A percentile compares a stretch with the other conserved stretches of the same genome.
phyloP scores from a whole-genome alignment of 2,797 vertebrate genomes.

The Centropyge bicolor region DNA sequence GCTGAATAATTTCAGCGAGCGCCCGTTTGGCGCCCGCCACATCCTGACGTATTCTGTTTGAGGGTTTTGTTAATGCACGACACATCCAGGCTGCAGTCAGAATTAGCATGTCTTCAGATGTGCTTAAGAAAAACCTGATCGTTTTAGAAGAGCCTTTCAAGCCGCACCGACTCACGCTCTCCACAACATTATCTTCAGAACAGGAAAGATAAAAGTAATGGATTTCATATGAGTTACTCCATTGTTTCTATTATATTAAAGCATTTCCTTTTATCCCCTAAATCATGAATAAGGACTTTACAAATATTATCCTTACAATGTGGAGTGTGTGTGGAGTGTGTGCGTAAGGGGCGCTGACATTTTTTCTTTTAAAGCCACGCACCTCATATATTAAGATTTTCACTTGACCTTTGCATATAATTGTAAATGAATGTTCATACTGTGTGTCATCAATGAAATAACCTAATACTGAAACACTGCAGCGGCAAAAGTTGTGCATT shows the following conservation, averaged over 20 bases:
- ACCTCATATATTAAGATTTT: background rate
- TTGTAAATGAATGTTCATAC: background rate
- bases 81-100: conserved; percentile 49
- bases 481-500: background rate
- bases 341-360: background rate
- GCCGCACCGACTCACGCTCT: conserved; percentile 35
- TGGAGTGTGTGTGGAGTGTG: background rate
- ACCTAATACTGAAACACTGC: background rate
- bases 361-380: background rate
- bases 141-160: conserved; percentile 62
- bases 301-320: background rate
- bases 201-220: conserved; percentile 55
- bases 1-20: conserved; percentile 71
- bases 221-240: conserved; percentile 25
- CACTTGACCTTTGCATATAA: background rate
- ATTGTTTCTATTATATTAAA: conserved; percentile 33
- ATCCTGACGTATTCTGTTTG: conserved; percentile 74
- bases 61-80: conserved; percentile 69
- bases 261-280: conserved; percentile 16
- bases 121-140: conserved; percentile 69
- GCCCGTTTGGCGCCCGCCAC: conserved; percentile 53
- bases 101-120: conserved; percentile 55
- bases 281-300: conserved; percentile 7
- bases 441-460: background rate
- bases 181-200: conserved; percentile 29